A percentile compares a stretch with the other conserved stretches of the same genome.
phyloP scores from a whole-genome alignment of 92 coral and sea anemone genomes.

The Epizoanthus illoricatus region DNA sequence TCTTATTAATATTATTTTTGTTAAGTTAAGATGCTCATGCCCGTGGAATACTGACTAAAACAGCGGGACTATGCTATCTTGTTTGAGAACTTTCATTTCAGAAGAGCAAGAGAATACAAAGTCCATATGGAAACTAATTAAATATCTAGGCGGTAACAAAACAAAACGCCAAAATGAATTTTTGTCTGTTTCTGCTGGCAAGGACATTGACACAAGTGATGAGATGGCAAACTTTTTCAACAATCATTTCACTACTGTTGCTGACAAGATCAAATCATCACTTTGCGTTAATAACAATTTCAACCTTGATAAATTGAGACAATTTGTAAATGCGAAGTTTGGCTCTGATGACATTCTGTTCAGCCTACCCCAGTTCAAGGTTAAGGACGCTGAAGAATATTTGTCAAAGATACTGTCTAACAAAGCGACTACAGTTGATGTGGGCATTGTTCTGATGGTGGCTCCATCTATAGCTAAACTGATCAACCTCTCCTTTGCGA shows the following conservation, averaged over 20 bases:
- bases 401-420: slow-evolving; percentile 27
- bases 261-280: slow-evolving; percentile 11
- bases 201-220: too few relatives aligned
- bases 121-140: too few relatives aligned
- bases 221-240: not conserved
- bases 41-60: too few relatives aligned
- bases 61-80: too few relatives aligned
- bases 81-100: too few relatives aligned
- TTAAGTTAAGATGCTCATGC: too few relatives aligned
- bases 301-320: not conserved
- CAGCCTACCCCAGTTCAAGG: slow-evolving; percentile 30
- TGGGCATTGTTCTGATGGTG: slow-evolving; percentile 31
- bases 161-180: too few relatives aligned
- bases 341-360: slow-evolving; percentile 16
- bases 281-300: not conserved
- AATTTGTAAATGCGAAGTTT: not conserved
- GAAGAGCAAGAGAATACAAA: too few relatives aligned
- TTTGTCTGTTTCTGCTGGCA: too few relatives aligned
- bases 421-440: slow-evolving; percentile 36
- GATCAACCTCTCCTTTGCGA: slow-evolving; percentile 15
- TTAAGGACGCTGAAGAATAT: slow-evolving; percentile 21
- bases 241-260: not conserved
- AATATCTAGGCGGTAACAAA: too few relatives aligned
- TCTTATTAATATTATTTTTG: too few relatives aligned
- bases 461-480: slow-evolving; percentile 33